Base-by-base conservation (phyloP, 2,888 invertebrate genomes). In the Archips xylosteana region DNA sequence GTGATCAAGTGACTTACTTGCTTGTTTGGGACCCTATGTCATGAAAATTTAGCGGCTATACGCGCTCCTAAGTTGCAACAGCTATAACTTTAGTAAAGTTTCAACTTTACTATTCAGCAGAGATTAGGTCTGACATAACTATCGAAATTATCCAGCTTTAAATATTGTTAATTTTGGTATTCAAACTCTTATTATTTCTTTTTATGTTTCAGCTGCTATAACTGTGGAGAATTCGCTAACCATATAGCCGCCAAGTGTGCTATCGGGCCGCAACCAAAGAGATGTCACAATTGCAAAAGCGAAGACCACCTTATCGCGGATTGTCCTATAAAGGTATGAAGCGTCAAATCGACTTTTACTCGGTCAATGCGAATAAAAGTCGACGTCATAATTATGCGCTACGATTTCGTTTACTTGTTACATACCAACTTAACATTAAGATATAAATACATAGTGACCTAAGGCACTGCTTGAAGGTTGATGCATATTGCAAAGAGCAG, bases 201-300 rank as follows among this genome's bases (percentile, higher is more conserved):
- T 78, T 45, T 72, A 76, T n/a, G 75, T 90, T 91, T 63, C 88
- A 97, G 98, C 86, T 98, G 98, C 93, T 98, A 98, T 91, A 98
- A 98, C 89, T 98, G 98, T 85, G 98, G 98, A 4, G 97, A 98
- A 89, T 98, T 98, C 86, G 97, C 98, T 65, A 98, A 98, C 90
- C 98, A 98, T 92, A 97, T 98, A 85, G 98, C 98, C 47, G 97
- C 98, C 49, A 98, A 98, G 88, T 98, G 98, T 90, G 96, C 96
- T 77, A 95, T 97, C 86, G 98, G 97, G 13, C 98, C 98, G 68
- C 97, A 98, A 92, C 98, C 98, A 82, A 98, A 98, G 94, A 95
- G 97, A 83, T 98, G 98, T 91, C 98, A 98, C 92, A 96, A 96
- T 87, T 98, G 98, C 91, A 98, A 98, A 88, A 96, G 97, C 80